Evolutionary conservation across 1,140 invertebrate genomes (phyloP).

Genomic region (Leptinotarsa undecemlineata): DNA sequence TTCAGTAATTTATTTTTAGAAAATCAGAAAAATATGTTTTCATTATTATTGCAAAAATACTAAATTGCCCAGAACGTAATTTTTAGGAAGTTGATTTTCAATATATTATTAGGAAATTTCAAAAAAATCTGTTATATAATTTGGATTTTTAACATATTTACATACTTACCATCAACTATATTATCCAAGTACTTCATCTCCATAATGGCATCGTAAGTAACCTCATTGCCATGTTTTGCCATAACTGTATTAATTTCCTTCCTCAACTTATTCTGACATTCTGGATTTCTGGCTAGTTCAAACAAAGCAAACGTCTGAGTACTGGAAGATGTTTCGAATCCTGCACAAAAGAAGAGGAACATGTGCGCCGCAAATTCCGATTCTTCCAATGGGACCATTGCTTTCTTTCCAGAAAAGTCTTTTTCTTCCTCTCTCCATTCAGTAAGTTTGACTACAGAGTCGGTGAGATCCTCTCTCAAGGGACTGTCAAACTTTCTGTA

Average conservation of each 20-base stretch:
- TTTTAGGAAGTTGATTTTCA: no score
- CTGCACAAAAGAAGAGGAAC: conserved; percentile 60
- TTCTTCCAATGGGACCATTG: conserved; percentile 35
- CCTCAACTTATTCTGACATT: conserved; percentile 57
- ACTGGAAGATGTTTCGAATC: conserved; percentile 60
- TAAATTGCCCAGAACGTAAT: no score
- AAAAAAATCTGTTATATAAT: no score
- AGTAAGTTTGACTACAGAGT: conserved; percentile 31
- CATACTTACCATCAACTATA: conserved; percentile 55
- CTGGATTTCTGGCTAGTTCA: conserved; percentile 55
- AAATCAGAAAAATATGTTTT: no score
- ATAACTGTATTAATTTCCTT: conserved; percentile 58
- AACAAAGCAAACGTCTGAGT: conserved; percentile 59
- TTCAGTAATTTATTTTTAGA: no score
- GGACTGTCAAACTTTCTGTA: conserved; percentile 22
- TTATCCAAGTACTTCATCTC: conserved; percentile 57
- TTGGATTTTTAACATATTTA: no score
- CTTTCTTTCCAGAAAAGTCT: conserved; percentile 32
- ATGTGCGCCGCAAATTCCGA: conserved; percentile 54
- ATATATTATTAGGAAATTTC: no score
- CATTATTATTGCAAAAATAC: no score
- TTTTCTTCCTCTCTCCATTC: conserved; percentile 31
- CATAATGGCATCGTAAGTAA: conserved; percentile 63
- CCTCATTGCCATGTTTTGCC: conserved; percentile 55
- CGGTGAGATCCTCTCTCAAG: conserved; percentile 32